Base-by-base conservation (phyloP, 2,888 invertebrate genomes). In the Drosophila putrida region DNA sequence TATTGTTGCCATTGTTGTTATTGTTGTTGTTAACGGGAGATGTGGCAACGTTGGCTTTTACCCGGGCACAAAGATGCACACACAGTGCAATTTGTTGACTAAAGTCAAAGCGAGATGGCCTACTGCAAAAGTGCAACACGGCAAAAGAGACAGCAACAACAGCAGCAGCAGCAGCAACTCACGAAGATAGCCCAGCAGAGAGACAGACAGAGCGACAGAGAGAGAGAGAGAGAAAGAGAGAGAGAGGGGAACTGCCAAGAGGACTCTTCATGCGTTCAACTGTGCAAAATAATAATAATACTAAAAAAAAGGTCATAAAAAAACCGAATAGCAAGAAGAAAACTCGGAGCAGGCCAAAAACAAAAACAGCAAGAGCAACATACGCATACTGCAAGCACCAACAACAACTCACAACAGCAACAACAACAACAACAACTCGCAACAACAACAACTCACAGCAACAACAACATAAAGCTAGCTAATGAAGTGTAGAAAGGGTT, bases 401-500 rank as follows among this genome's bases (percentile, higher is more conserved):
- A 25, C 44, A 59, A 36, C 36, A 36, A n/a, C n/a, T 4, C 8
- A 28, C 28, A 28, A 28, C 28, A 28, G 5, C 31, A 36, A 20
- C 13, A 54, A 60, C 35, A 60, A 25, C 33, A 31, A 31, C 50
- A 46, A n/a, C n/a, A n/a, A 31, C 33, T 20, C 33, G 38, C 63
- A 71, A 35, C 39, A 13, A 31, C 62, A 57, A 49, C 31, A 31
- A 31, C 31, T n/a, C n/a, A n/a, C n/a, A 31, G n/a, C 46, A n/a
- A 1, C n/a, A 47, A 28, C 44, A 54, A 36, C 36, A 36, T 5
- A 2, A 6, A 13, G 20, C 20, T 20, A 20, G 31, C 75, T 78
- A 77, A 78, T 78, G 65, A 80, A 78, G 77, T 76, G 77, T 44
- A 38, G 72, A 62, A 67, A 65, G 77, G 68, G 72, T 72, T 64